phyloP scores from a whole-genome alignment of 2,888 invertebrate genomes.

The Lysandra coridon region DNA sequence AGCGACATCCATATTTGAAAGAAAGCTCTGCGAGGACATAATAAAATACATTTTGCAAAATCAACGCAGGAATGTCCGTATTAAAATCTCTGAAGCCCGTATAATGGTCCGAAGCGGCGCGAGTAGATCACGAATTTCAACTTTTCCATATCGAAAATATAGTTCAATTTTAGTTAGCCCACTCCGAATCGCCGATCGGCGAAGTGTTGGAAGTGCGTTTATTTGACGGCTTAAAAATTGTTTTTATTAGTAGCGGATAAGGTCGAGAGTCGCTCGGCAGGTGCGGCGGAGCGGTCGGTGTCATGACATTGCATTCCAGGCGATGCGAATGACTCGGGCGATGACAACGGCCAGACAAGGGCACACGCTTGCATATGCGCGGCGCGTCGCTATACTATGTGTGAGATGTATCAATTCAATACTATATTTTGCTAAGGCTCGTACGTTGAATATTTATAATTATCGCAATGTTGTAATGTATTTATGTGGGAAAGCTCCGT shows the following conservation, averaged over 20 bases:
- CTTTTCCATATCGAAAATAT: slow-evolving; percentile 45
- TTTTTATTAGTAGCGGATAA: slow-evolving; percentile 34
- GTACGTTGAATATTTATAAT: slow-evolving; percentile 33
- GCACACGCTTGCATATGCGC: slow-evolving; percentile 62
- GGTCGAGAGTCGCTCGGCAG: slow-evolving; percentile 42
- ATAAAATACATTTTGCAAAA: slow-evolving; percentile 48
- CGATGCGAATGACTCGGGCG: slow-evolving; percentile 72
- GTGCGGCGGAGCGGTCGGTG: slow-evolving; percentile 52
- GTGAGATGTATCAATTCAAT: slow-evolving; percentile 23
- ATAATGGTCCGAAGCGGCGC: slow-evolving; percentile 61
- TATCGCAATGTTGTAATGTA: slow-evolving; percentile 28
- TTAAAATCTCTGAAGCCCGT: slow-evolving; percentile 55
- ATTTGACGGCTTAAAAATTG: slow-evolving; percentile 32
- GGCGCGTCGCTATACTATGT: slow-evolving; percentile 45
- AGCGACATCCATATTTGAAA: slow-evolving; percentile 41
- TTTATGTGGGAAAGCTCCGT: slow-evolving; percentile 24
- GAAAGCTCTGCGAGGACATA: slow-evolving; percentile 45
- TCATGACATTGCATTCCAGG: slow-evolving; percentile 75
- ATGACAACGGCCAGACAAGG: slow-evolving; percentile 78
- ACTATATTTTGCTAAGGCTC: slow-evolving; percentile 24
- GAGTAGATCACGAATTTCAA: slow-evolving; percentile 55
- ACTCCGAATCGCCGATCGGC: neutral
- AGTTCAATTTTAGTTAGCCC: slow-evolving; percentile 53
- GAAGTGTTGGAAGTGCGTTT: slow-evolving; percentile 43
- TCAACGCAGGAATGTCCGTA: slow-evolving; percentile 44